These are phyloP conservation scores for Andrena haemorrhoa DNA, from an alignment of 2,888 invertebrate genomes.

Conservation along the genomic window DNA sequence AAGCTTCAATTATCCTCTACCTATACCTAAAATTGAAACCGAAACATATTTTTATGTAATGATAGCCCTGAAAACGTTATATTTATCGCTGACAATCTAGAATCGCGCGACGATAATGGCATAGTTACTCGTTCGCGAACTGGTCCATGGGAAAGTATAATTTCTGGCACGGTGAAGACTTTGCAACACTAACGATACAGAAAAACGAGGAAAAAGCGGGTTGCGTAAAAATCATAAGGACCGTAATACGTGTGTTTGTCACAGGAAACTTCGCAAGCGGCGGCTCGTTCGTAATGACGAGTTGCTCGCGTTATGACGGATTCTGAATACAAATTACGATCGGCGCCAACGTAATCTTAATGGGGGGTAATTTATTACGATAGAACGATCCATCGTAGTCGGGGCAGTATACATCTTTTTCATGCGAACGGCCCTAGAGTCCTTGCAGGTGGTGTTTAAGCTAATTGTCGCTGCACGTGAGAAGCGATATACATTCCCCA, in stretches of 20 bases:
- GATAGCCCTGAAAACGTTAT: background rate
- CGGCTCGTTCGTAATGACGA: constrained; percentile 28
- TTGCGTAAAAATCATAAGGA: background rate
- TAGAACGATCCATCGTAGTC: constrained; percentile 1
- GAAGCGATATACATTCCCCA: constrained; percentile 30
- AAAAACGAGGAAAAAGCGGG: background rate
- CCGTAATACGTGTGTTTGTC: constrained; percentile 22
- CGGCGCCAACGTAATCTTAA: background rate
- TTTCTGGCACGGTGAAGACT: background rate
- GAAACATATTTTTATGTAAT: no score
- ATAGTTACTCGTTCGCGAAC: background rate
- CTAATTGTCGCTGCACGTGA: constrained; percentile 44
- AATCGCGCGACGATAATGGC: background rate
- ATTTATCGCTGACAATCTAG: background rate
- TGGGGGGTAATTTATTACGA: constrained; percentile 1
- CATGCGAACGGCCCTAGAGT: background rate
- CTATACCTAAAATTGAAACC: no score
- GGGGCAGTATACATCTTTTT: constrained; percentile 3
- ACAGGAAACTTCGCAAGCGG: constrained; percentile 5
- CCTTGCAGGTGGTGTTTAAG: constrained; percentile 34
- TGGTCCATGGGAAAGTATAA: background rate
- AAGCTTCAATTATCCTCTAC: no score
- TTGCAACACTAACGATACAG: background rate
- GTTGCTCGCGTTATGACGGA: constrained; percentile 34
- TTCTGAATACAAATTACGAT: constrained; percentile 11